These are phyloP conservation scores for Micrasema longulum DNA, from an alignment of 1,140 invertebrate species.

Conservation along the genomic window DNA sequence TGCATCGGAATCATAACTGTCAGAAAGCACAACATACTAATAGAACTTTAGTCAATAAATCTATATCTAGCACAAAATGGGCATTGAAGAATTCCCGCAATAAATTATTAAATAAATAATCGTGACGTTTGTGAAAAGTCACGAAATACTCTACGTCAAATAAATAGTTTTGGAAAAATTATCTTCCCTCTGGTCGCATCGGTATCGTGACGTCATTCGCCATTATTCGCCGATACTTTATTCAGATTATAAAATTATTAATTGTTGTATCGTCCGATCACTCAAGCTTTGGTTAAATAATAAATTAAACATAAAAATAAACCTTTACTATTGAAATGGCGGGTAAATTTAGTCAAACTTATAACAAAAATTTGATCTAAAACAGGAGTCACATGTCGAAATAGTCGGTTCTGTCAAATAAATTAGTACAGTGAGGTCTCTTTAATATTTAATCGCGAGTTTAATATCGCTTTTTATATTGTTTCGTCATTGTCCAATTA, in stretches of 20 bases:
- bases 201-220: slow-evolving; percentile 11
- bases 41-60: slow-evolving; percentile 7
- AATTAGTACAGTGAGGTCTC: too few species aligned
- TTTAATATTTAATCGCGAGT: not conserved
- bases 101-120: slow-evolving; percentile 54
- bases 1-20: slow-evolving; percentile 9
- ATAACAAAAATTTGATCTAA: slow-evolving; percentile 2
- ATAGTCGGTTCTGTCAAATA: too few species aligned
- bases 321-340: slow-evolving; percentile 39
- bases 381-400: too few species aligned
- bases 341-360: slow-evolving; percentile 30
- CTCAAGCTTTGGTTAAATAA: slow-evolving; percentile 28
- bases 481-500: not conserved
- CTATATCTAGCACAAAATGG: slow-evolving; percentile 25
- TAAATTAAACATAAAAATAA: slow-evolving; percentile 39
- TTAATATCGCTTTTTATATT: not conserved
- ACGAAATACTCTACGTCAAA: slow-evolving; percentile 25
- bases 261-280: slow-evolving; percentile 22
- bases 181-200: slow-evolving; percentile 22
- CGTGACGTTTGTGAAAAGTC: slow-evolving; percentile 46
- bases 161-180: slow-evolving; percentile 9
- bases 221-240: slow-evolving; percentile 16
- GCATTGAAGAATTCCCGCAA: slow-evolving; percentile 26
- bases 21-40: slow-evolving; percentile 10
- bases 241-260: slow-evolving; percentile 10